phyloP scores from a whole-genome alignment of 2,888 invertebrate genomes.

The Beris chalybata region DNA sequence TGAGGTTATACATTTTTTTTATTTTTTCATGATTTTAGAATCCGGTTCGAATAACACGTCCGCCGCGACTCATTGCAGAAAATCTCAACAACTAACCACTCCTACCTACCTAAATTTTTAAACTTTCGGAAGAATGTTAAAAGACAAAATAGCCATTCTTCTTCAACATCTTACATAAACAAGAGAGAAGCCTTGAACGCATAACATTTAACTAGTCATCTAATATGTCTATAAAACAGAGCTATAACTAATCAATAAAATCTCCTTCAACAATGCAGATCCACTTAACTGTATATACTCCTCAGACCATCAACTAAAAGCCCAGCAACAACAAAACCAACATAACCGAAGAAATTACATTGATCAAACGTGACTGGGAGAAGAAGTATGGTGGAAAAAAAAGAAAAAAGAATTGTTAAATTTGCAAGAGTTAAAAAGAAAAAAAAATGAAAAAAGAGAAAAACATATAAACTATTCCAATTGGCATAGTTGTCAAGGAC shows the following conservation, averaged over 20 bases:
- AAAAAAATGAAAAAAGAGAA: neutral
- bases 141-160: too few relatives aligned
- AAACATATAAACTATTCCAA: constrained; percentile 9
- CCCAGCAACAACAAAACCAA: constrained; percentile 12
- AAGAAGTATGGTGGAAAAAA: neutral
- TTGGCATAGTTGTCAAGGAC: constrained; percentile 33
- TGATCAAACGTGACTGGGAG: constrained; percentile 18
- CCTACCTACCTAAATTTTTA: too few relatives aligned
- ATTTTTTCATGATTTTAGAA: too few relatives aligned
- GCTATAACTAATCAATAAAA: constrained; percentile 23
- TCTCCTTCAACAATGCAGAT: constrained; percentile 21
- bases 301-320: constrained; percentile 2
- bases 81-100: too few relatives aligned
- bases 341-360: constrained; percentile 15
- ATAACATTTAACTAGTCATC: constrained; percentile 15
- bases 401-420: neutral
- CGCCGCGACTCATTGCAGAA: too few relatives aligned
- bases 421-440: constrained; percentile 2
- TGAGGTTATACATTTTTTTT: too few relatives aligned
- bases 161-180: constrained; percentile 17
- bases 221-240: neutral
- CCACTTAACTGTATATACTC: constrained; percentile 4
- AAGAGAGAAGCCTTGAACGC: constrained; percentile 26
- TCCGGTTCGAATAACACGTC: too few relatives aligned
- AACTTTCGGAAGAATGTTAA: too few relatives aligned